A percentile compares a stretch with the other conserved stretches of the same genome.
Conservation (phyloP, 2,113 vertebrate species). For the Platysternon megacephalum region DNA sequence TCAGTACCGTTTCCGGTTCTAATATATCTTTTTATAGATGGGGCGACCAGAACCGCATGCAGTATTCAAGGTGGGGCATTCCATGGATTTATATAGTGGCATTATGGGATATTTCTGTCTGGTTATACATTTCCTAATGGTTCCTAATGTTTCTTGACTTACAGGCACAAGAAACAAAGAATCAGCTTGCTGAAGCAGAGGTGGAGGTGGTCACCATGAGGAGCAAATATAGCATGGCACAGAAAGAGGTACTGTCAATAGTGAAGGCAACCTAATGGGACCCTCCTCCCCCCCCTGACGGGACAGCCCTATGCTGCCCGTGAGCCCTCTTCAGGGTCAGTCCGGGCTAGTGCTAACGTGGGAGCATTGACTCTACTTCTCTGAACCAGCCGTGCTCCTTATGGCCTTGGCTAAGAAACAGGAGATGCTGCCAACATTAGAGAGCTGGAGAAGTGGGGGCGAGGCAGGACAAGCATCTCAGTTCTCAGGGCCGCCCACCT, state of each 20-base stretch:
- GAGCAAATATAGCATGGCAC: conserved; percentile 5
- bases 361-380: fast-evolving
- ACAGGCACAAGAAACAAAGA: conserved; percentile 44
- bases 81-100: too few relatives aligned
- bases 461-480: fast-evolving
- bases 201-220: conserved; percentile 45
- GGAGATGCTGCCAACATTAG: fast-evolving
- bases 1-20: too few relatives aligned
- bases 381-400: not conserved
- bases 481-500: fast-evolving
- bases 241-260: conserved; percentile 58
- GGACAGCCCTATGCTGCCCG: fast-evolving
- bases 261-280: not conserved
- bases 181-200: not conserved
- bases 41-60: too few relatives aligned
- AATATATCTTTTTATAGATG: too few relatives aligned
- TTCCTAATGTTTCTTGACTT: not conserved
- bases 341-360: fast-evolving
- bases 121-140: not conserved
- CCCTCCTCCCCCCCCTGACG: fast-evolving
- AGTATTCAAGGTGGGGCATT: too few relatives aligned
- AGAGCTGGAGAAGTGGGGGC: not conserved
- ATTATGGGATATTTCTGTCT: not conserved
- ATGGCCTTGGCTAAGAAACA: not conserved
- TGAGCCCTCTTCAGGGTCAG: not conserved